phyloP scores from a whole-genome alignment of 2,113 vertebrate genomes.

The Datnioides undecimradiatus region DNA sequence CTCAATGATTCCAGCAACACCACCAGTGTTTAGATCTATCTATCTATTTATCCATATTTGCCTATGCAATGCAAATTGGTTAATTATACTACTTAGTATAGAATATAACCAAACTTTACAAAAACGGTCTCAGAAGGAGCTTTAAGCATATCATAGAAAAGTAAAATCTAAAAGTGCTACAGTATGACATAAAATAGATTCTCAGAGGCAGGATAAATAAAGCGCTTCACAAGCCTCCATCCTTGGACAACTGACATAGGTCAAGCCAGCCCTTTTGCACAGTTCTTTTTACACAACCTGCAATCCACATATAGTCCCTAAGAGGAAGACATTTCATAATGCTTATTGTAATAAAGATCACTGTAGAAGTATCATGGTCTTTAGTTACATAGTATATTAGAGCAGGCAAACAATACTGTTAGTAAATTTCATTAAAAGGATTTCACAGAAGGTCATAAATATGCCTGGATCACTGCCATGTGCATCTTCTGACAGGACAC shows the following conservation, averaged over 20 bases:
- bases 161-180: background rate
- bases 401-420: background rate
- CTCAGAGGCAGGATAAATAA: conserved; percentile 12
- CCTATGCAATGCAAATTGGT: background rate
- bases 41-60: too few species aligned
- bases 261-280: conserved; percentile 47
- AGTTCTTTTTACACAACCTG: background rate
- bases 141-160: conserved; percentile 8
- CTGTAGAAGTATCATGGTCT: background rate
- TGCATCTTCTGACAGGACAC: background rate
- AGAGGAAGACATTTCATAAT: background rate
- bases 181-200: background rate
- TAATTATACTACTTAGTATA: background rate
- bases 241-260: conserved; percentile 2
- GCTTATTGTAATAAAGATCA: conserved; percentile 20
- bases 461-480: background rate
- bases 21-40: background rate
- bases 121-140: conserved; percentile 19
- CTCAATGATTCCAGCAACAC: background rate
- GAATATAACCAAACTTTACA: too few species aligned
- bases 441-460: background rate
- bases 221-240: conserved; percentile 6
- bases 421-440: background rate
- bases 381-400: background rate
- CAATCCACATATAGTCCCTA: background rate